phyloP scores from a whole-genome alignment of 2,113 vertebrate genomes.

The Nothoprocta perdicaria region DNA sequence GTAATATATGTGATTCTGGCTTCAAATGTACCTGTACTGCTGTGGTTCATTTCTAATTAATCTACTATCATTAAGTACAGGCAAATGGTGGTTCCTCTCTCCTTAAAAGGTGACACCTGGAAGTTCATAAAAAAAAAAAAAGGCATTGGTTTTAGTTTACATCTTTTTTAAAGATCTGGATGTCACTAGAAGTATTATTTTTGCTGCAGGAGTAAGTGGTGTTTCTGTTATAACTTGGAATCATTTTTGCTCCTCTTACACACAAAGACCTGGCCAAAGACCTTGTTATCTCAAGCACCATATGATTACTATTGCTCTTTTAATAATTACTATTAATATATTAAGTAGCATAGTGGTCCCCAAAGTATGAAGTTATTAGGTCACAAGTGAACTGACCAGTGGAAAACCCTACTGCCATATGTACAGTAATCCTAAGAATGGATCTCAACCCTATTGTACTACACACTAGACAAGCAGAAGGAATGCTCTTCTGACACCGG shows the following conservation, averaged over 20 bases:
- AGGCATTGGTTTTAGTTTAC: accelerated
- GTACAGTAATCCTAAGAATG: not conserved
- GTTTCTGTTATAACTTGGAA: not conserved
- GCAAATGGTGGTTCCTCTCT: not conserved
- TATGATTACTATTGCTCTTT: not conserved
- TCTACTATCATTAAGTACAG: not conserved
- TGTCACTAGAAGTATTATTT: not conserved
- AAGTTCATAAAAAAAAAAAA: not conserved
- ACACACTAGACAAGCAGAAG: not conserved
- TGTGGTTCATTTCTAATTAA: constrained; percentile 31
- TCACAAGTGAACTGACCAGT: not conserved
- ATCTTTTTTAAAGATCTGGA: not conserved
- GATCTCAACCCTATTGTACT: not conserved
- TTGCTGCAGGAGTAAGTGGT: not conserved
- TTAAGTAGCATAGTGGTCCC: not conserved
- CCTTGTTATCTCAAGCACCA: not conserved
- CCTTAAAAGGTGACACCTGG: not conserved
- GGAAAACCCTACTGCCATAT: not conserved
- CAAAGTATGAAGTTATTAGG: not conserved
- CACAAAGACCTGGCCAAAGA: not conserved
- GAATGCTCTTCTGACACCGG: not conserved
- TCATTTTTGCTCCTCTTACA: not conserved
- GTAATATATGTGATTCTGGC: not conserved
- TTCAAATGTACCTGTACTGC: constrained; percentile 3
- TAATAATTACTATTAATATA: not conserved